Conservation (phyloP, 2,888 invertebrate genomes). For the Amphipoea oculea region DNA sequence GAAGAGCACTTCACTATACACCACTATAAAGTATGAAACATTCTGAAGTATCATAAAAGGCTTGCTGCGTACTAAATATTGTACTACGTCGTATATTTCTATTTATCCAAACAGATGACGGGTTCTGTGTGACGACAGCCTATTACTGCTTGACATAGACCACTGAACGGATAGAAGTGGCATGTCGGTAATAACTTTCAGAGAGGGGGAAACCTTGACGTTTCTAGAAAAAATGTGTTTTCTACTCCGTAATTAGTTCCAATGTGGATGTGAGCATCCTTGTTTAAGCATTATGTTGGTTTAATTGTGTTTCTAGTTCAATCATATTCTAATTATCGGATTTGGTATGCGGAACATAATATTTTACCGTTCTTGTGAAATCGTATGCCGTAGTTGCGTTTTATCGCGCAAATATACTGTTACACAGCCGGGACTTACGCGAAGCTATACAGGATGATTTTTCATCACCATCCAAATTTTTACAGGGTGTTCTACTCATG, state of each 20-base stretch:
- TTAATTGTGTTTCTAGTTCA: conserved; percentile 43
- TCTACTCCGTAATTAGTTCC: conserved; percentile 59
- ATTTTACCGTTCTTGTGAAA: conserved; percentile 39
- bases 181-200: conserved; percentile 38
- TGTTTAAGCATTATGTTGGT: conserved; percentile 44
- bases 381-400: not conserved
- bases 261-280: conserved; percentile 61
- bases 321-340: conserved; percentile 39
- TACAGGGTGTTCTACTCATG: too few relatives aligned
- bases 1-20: conserved; percentile 70
- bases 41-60: conserved; percentile 48
- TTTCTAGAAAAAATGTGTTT: conserved; percentile 54
- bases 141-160: conserved; percentile 68
- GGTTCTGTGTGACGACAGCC: conserved; percentile 54
- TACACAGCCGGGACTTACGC: not conserved
- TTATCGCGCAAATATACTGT: not conserved
- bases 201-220: conserved; percentile 62
- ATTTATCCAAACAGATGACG: conserved; percentile 51
- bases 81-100: conserved; percentile 36
- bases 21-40: conserved; percentile 43
- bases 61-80: conserved; percentile 46
- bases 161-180: conserved; percentile 67
- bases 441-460: too few relatives aligned
- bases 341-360: conserved; percentile 25
- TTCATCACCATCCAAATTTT: too few relatives aligned